phyloP scores from a whole-genome alignment of 2,797 vertebrate genomes.

The Melopsittacus undulatus region DNA sequence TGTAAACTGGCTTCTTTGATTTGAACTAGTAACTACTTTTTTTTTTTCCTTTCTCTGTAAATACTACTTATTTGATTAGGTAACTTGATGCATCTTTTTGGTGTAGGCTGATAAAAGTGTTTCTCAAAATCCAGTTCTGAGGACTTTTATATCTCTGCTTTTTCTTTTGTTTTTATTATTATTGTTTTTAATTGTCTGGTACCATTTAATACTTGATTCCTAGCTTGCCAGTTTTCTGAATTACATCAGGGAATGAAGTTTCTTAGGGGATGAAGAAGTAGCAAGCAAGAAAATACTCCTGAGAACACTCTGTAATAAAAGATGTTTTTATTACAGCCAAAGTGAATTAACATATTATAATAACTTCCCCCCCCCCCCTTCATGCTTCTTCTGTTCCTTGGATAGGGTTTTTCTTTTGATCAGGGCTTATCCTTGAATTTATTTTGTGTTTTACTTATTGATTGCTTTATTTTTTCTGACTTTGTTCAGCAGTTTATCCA shows the following conservation, averaged over 20 bases:
- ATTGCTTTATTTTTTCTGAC: not conserved
- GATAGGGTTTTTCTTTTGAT: not conserved
- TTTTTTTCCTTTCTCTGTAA: not conserved
- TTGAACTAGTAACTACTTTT: not conserved
- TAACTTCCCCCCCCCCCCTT: not conserved
- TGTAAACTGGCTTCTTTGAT: not conserved
- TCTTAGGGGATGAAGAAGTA: not conserved
- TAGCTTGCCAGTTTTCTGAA: not conserved
- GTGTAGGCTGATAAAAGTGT: not conserved
- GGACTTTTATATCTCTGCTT: not conserved
- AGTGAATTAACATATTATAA: conserved; percentile 14
- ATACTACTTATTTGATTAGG: not conserved
- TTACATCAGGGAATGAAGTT: not conserved
- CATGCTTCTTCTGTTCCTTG: not conserved
- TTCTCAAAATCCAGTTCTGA: not conserved
- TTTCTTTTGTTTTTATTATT: not conserved
- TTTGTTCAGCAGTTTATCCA: not conserved
- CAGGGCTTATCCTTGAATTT: not conserved
- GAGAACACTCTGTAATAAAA: not conserved
- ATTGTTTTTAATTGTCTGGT: not conserved
- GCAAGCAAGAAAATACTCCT: conserved; percentile 1
- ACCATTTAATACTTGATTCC: not conserved
- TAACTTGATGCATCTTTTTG: not conserved
- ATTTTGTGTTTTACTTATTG: not conserved
- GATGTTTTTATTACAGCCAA: not conserved